Conservation (phyloP, 1,140 invertebrate species). For the Drosophila parvula region DNA sequence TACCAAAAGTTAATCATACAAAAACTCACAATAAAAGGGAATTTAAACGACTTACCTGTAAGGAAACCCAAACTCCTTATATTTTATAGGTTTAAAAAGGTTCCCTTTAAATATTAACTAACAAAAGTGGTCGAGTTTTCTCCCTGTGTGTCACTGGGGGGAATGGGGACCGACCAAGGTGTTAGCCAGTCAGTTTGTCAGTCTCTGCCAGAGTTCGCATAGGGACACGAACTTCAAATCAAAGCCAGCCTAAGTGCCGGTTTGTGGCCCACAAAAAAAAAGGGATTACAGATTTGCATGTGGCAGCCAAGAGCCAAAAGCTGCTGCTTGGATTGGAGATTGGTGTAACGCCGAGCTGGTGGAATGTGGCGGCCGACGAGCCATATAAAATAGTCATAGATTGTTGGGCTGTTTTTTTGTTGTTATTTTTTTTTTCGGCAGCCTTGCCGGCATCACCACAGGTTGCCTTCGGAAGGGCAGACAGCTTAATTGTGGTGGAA, state of each 20-base stretch:
- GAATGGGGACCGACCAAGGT: conserved; percentile 54
- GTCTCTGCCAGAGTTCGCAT: conserved; percentile 63
- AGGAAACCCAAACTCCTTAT: rapidly evolving
- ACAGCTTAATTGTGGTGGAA: conserved; percentile 58
- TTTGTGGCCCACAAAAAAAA: conserved; percentile 54
- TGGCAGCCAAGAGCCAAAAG: conserved; percentile 39
- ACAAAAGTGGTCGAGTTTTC: background rate
- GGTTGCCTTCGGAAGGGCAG: conserved; percentile 46
- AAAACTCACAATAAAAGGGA: background rate
- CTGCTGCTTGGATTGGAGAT: background rate
- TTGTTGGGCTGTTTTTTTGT: conserved; percentile 19
- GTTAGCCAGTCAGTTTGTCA: conserved; percentile 64
- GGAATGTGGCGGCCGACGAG: conserved; percentile 58
- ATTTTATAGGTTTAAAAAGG: background rate
- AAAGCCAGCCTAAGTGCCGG: conserved; percentile 78
- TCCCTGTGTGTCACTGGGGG: background rate
- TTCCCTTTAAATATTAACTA: too few species aligned
- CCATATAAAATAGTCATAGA: conserved; percentile 61
- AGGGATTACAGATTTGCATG: conserved; percentile 66
- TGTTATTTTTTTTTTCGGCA: conserved; percentile 28
- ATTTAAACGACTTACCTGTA: too few species aligned
- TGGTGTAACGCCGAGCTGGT: conserved; percentile 19
- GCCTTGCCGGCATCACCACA: conserved; percentile 60
- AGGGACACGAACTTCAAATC: conserved; percentile 82
- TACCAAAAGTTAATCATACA: background rate